A percentile compares a stretch with the other conserved stretches of the same genome.
Conservation (phyloP, 1,140 invertebrate genomes). For the Ladona fulva region DNA sequence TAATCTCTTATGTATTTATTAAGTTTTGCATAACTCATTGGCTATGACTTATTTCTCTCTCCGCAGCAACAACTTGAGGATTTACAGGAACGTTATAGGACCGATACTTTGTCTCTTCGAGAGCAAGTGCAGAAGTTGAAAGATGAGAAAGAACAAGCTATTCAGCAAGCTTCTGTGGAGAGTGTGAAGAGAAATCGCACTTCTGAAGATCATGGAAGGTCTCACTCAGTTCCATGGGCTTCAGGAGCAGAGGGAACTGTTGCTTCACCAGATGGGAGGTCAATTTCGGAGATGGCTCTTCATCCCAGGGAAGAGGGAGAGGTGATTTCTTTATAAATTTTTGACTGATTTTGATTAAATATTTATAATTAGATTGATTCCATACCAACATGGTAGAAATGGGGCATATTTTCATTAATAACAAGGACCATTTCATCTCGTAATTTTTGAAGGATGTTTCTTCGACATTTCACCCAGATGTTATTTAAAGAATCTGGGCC, state of each 20-base stretch:
- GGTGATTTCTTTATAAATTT: conserved; percentile 20
- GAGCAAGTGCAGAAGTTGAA: conserved; percentile 11
- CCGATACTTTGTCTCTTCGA: conserved; percentile 8
- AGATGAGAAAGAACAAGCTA: conserved; percentile 4
- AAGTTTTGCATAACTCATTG: no score
- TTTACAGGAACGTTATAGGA: conserved; percentile 19
- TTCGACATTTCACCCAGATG: no score
- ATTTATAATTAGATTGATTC: not conserved
- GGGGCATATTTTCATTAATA: not conserved
- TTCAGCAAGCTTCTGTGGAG: not conserved
- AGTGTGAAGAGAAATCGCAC: not conserved
- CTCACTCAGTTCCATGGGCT: not conserved
- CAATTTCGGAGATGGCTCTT: conserved; percentile 17
- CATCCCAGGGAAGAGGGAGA: conserved; percentile 29
- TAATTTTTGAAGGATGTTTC: no score
- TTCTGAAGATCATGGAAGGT: not conserved
- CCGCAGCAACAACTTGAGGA: conserved; percentile 25
- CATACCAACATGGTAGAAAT: conserved; percentile 13
- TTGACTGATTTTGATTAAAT: not conserved
- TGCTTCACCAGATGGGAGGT: conserved; percentile 11
- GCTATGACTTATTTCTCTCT: conserved; percentile 12
- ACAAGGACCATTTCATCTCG: no score
- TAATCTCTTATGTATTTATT: no score
- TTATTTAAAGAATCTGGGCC: no score
- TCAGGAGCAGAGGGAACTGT: not conserved